Conservation (phyloP, 2,113 vertebrate genomes). For the Atlantisia rogersi region DNA sequence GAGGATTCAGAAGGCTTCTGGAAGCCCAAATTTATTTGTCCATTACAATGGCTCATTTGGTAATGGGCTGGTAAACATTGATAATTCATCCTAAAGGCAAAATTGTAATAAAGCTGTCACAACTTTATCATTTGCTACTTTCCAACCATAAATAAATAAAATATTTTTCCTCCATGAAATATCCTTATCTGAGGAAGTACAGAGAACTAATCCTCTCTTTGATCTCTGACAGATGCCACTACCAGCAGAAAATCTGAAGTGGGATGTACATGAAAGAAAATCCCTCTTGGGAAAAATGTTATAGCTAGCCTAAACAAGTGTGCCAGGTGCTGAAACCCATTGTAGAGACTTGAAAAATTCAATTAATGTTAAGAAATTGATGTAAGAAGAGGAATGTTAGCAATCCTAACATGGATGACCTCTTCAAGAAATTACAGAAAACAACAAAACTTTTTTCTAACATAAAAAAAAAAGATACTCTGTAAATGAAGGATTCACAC, state of each 20-base stretch:
- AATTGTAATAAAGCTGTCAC: constrained; percentile 2
- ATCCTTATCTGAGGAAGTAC: constrained; percentile 19
- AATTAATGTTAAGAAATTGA: not conserved
- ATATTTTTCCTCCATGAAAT: not conserved
- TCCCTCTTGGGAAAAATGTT: not conserved
- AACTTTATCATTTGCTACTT: not conserved
- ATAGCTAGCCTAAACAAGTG: not conserved
- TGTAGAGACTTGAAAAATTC: not conserved
- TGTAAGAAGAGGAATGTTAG: not conserved
- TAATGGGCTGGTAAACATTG: not conserved
- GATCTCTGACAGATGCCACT: constrained; percentile 42
- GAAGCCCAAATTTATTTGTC: not conserved
- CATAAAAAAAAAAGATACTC: not conserved
- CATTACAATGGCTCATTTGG: not conserved
- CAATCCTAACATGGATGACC: not conserved
- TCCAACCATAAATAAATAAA: constrained; percentile 11
- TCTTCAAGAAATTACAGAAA: not conserved
- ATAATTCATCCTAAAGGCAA: not conserved
- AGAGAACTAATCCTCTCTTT: constrained; percentile 43
- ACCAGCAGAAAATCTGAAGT: constrained; percentile 23
- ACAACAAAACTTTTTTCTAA: not conserved
- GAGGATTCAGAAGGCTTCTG: not conserved
- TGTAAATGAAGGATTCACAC: not conserved
- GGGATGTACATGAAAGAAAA: constrained; percentile 26
- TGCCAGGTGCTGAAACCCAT: not conserved